A percentile compares a stretch with the other conserved stretches of the same genome.
Conservation (phyloP, 2,888 invertebrate species). For the Lasioglossum pauxillum region DNA sequence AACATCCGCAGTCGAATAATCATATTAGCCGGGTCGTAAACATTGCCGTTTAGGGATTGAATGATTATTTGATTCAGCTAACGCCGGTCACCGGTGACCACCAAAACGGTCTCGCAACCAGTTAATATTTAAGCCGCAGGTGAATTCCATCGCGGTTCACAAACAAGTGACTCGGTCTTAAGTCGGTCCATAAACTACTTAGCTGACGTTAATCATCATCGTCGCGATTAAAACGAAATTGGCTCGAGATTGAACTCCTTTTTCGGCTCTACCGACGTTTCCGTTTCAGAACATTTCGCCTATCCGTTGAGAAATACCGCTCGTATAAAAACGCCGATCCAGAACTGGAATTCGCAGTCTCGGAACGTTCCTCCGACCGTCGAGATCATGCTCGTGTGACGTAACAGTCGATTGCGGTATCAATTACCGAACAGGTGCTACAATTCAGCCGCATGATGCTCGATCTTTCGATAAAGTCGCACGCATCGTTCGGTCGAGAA, state of each 20-base stretch:
- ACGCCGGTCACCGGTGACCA: not conserved
- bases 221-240: constrained; percentile 1
- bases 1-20: constrained; percentile 6
- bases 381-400: not conserved
- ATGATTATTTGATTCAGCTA: constrained; percentile 15
- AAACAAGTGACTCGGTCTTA: constrained; percentile 3
- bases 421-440: not conserved
- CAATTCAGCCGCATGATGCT: not conserved
- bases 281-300: not conserved
- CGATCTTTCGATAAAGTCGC: not conserved
- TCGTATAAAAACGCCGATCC: not conserved
- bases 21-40: not conserved
- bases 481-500: not conserved
- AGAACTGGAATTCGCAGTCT: not conserved
- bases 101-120: constrained; percentile 9
- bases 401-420: not conserved
- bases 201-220: not conserved
- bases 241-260: not conserved
- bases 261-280: not conserved
- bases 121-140: not conserved
- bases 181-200: constrained; percentile 4
- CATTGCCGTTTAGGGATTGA: constrained; percentile 3
- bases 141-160: constrained; percentile 7
- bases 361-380: not conserved
- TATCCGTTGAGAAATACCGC: not conserved